A percentile compares a stretch with the other conserved stretches of the same genome.
These are phyloP conservation scores for Acrocephalus scirpaceus DNA, from an alignment of 2,797 vertebrate species.

Conservation along the genomic window DNA sequence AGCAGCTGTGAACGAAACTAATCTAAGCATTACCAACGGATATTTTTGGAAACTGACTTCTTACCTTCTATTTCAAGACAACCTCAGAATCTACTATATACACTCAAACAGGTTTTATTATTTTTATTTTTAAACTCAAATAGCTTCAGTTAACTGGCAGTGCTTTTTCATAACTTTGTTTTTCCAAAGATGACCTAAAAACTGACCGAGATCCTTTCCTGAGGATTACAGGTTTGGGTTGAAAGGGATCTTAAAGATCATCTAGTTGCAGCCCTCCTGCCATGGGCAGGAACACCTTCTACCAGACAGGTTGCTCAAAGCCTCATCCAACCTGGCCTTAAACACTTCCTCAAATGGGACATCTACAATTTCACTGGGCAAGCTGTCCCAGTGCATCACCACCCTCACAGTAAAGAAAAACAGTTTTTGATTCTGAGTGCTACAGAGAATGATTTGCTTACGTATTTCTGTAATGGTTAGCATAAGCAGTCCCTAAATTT, in stretches of 20 bases:
- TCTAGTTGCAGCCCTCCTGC: background rate
- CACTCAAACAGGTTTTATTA: background rate
- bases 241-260: background rate
- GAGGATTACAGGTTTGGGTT: background rate
- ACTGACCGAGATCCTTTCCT: background rate
- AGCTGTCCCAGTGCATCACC: background rate
- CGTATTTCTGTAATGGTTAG: background rate
- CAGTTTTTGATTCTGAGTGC: background rate
- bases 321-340: background rate
- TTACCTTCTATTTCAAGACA: background rate
- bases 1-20: background rate
- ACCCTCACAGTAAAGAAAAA: background rate
- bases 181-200: background rate
- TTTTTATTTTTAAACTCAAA: background rate
- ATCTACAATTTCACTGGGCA: background rate
- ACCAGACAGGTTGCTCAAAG: background rate
- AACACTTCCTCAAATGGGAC: background rate
- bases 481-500: background rate
- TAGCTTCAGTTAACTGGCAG: background rate
- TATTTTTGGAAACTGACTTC: background rate
- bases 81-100: background rate
- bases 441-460: background rate
- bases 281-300: too few relatives aligned
- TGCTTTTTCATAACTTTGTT: background rate
- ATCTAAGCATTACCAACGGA: background rate